Evolutionary conservation across 2,888 invertebrate species (phyloP), one percentile per base, ranked within the genome.

Genomic region (Alviniconcha strummeri): DNA sequence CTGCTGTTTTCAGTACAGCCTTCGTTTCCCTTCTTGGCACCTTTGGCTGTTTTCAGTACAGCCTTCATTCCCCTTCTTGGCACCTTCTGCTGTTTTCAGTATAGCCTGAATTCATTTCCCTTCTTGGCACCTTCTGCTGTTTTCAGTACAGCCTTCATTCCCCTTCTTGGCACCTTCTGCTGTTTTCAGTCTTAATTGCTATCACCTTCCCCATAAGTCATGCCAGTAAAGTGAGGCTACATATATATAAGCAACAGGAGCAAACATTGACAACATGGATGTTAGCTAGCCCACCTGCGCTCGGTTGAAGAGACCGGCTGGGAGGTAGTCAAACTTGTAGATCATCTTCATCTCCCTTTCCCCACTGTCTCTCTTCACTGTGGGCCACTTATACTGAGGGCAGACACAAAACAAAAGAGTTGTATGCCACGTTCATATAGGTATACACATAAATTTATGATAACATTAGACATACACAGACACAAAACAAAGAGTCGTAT

Each of bases 301-400:
- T 85, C 94, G 89, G 88, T 93, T 94, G 87, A 93, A 94, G 19
- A 94, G 89, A 17, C 94, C 94, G 69, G 93, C 91, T 13, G 94
- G 94, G 17, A 94, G 89, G 82, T 94, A 93, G 69, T 92, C 91
- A 87, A 93, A 94, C 79, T 87, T 89, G 88, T 93, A 94, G 15
- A 91, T 82, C 84, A 92, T 91, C 85, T 92, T 91, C n/a, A 90
- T 90, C 84, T 93, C 93, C 69, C 85, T 82, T 55, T 87, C 84
- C 54, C 85, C 88, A 77, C 87, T 89, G 19, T 85, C 85, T 60
- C 88, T 88, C 36, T 89, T 86, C 13, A 89, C 84, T 67, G 86
- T 86, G 9, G 92, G 91, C 91, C 91, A 92, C 7, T 90, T 87
- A 86, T 88, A 90, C 92, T 92, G 88, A 64, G 78, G 72, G 81